phyloP scores from a whole-genome alignment of 2,113 vertebrate genomes.

The Mesembrinibis cayennensis region DNA sequence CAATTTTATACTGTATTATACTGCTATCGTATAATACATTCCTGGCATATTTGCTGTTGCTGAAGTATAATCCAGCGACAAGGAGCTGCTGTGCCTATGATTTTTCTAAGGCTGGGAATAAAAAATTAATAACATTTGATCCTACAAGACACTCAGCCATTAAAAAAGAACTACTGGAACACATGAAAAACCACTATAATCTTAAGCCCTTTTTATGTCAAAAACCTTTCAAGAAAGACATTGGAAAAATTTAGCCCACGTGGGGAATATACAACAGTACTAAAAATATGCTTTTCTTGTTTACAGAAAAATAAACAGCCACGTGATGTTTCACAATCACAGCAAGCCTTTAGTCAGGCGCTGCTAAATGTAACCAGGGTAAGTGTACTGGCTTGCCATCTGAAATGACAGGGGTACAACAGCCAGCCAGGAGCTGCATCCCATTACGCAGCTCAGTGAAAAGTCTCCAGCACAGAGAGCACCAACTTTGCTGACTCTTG shows the following conservation, averaged over 20 bases:
- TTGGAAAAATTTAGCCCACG: background rate
- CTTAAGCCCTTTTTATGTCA: background rate
- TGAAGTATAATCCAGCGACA: background rate
- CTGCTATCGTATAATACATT: background rate
- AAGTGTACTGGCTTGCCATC: background rate
- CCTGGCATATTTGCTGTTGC: conserved; percentile 4
- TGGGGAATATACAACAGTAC: background rate
- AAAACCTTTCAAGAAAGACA: background rate
- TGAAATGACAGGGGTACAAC: background rate
- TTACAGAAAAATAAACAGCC: background rate
- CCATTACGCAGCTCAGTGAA: background rate
- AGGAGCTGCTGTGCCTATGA: background rate
- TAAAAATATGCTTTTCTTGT: background rate
- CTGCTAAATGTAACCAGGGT: background rate
- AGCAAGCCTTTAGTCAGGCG: background rate
- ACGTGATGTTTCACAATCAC: background rate
- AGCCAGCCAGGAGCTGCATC: background rate
- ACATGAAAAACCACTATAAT: background rate
- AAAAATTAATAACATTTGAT: background rate
- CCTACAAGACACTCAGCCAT: background rate
- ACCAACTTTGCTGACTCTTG: background rate
- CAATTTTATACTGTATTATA: background rate
- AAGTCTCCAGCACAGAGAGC: background rate
- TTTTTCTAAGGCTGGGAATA: background rate
- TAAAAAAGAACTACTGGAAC: background rate